Conservation (phyloP, 64 coral and sea anemone genomes). For the Pachyseris speciosa region DNA sequence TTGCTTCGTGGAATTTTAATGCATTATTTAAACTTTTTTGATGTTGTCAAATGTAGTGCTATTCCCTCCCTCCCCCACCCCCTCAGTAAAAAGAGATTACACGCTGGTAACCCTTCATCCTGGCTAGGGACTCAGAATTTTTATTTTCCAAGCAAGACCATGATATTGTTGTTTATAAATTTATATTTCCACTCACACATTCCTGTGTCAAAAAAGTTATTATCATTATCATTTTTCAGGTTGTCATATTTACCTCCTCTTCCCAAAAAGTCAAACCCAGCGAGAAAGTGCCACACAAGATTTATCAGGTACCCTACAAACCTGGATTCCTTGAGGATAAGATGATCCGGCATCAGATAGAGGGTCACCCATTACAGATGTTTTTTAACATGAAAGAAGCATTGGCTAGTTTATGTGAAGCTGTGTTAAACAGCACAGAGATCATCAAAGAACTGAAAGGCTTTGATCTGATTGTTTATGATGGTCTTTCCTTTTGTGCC, state of each 20-base stretch:
- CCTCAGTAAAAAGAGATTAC: too few relatives aligned
- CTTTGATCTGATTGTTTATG: slow-evolving; percentile 60
- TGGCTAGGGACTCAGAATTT: too few relatives aligned
- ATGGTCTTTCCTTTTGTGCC: slow-evolving; percentile 22
- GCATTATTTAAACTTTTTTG: too few relatives aligned
- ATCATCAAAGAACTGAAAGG: slow-evolving; percentile 6
- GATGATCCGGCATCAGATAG: background rate
- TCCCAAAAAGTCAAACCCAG: background rate
- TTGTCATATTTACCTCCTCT: background rate
- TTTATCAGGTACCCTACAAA: slow-evolving; percentile 20
- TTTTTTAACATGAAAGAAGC: background rate
- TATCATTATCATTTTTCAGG: background rate
- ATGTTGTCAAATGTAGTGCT: too few relatives aligned
- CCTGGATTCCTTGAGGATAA: background rate
- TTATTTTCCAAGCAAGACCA: too few relatives aligned
- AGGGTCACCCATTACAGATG: background rate
- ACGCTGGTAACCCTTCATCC: background rate
- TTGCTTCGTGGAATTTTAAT: too few relatives aligned
- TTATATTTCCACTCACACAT: too few relatives aligned
- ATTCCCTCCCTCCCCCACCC: too few relatives aligned
- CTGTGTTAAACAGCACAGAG: slow-evolving; percentile 27
- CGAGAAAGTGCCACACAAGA: background rate
- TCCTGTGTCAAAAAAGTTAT: too few relatives aligned
- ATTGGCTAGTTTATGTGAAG: background rate
- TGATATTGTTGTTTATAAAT: too few relatives aligned